Evolutionary conservation across 1,140 invertebrate species (phyloP).

Genomic region (Portunus trituberculatus): DNA sequence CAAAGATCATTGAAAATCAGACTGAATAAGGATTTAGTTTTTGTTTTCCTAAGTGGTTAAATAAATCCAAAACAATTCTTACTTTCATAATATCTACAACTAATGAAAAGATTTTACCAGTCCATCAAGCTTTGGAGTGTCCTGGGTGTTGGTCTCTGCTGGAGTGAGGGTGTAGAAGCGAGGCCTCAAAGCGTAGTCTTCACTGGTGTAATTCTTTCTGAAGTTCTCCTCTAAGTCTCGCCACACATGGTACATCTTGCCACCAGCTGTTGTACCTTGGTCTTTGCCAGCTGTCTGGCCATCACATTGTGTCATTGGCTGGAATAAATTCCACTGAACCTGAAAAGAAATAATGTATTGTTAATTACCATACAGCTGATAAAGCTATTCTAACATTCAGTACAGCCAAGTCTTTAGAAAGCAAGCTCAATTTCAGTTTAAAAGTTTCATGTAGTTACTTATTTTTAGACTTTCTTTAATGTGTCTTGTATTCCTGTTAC

Average conservation of each 20-base stretch:
- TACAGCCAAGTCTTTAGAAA: too few species aligned
- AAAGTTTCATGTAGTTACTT: too few species aligned
- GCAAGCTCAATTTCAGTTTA: too few species aligned
- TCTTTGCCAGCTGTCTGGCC: slow-evolving; percentile 89
- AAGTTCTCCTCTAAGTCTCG: slow-evolving; percentile 88
- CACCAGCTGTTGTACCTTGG: slow-evolving; percentile 46
- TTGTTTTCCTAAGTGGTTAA: too few species aligned
- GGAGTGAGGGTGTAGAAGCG: slow-evolving; percentile 92
- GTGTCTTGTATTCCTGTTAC: too few species aligned
- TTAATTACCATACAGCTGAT: not conserved
- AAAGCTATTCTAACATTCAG: not conserved
- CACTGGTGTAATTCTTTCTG: slow-evolving; percentile 86
- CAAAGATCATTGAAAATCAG: too few species aligned
- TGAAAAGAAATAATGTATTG: slow-evolving; percentile 78
- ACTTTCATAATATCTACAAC: too few species aligned
- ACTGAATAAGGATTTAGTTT: too few species aligned
- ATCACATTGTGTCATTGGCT: slow-evolving; percentile 81
- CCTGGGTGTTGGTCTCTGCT: slow-evolving; percentile 88
- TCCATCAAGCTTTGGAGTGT: slow-evolving; percentile 94
- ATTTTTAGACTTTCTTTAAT: too few species aligned
- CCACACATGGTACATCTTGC: slow-evolving; percentile 77
- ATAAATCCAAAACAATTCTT: too few species aligned
- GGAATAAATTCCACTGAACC: slow-evolving; percentile 93
- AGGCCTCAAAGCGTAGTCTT: slow-evolving; percentile 83
- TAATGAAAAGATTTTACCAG: slow-evolving; percentile 82